A percentile compares a stretch with the other conserved stretches of the same genome.
These are phyloP conservation scores for Tricholauxania praeusta DNA, from an alignment of 2,888 invertebrate genomes.

Conservation along the genomic window DNA sequence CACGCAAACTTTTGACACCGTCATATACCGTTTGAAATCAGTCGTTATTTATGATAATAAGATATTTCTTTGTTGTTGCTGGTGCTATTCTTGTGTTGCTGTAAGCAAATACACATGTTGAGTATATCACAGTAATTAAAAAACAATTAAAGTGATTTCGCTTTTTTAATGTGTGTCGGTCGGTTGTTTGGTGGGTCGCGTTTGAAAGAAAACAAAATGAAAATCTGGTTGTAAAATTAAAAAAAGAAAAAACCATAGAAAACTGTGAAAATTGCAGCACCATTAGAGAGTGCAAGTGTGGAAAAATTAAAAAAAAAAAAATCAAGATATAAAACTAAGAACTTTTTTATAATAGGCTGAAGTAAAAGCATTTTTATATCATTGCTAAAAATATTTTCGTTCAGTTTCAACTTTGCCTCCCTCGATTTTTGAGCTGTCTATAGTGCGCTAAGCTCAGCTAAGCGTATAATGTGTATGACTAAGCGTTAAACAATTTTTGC, in stretches of 20 bases:
- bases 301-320: too few species aligned
- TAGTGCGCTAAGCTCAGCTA: not conserved
- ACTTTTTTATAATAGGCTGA: too few species aligned
- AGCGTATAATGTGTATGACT: constrained; percentile 25
- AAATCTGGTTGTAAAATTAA: not conserved
- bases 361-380: too few species aligned
- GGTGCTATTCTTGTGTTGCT: constrained; percentile 5
- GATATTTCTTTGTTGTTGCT: constrained; percentile 4
- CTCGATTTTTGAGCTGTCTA: constrained; percentile 5
- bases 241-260: not conserved
- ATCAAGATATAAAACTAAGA: too few species aligned
- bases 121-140: constrained; percentile 21
- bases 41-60: constrained; percentile 15
- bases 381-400: not conserved
- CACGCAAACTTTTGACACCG: constrained; percentile 33
- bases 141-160: constrained; percentile 29
- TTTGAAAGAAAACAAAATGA: not conserved
- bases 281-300: constrained; percentile 13
- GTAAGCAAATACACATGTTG: not conserved
- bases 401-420: constrained; percentile 1
- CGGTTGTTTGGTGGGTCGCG: not conserved
- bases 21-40: constrained; percentile 14
- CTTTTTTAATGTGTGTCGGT: constrained; percentile 16
- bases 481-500: constrained; percentile 33
- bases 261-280: too few species aligned